These are phyloP conservation scores for Cataglyphis rosenhaueri DNA, from an alignment of 2,888 invertebrate genomes.

Conservation along the genomic window DNA sequence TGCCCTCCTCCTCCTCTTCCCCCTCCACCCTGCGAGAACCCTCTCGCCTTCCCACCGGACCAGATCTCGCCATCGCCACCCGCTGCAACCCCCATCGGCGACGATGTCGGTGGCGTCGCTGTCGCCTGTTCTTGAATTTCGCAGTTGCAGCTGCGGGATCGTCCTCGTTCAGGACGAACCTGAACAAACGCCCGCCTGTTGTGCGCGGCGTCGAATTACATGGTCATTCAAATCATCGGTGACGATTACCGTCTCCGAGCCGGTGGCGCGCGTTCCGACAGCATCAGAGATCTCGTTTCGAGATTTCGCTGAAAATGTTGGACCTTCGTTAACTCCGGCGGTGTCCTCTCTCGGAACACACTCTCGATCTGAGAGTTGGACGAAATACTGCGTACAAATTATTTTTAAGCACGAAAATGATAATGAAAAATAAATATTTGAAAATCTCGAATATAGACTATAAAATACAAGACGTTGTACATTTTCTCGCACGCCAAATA, in stretches of 20 bases:
- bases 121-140: conserved; percentile 63
- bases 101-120: conserved; percentile 46
- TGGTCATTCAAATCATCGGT: conserved; percentile 75
- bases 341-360: not conserved
- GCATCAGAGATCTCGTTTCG: conserved; percentile 38
- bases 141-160: conserved; percentile 78
- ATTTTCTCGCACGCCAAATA: not conserved
- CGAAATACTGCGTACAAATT: not conserved
- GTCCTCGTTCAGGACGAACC: conserved; percentile 58
- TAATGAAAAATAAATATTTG: not conserved
- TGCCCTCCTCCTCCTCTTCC: not conserved
- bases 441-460: not conserved
- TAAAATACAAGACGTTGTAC: not conserved
- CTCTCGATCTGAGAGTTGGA: not conserved
- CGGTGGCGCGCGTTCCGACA: conserved; percentile 6
- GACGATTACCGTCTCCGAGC: conserved; percentile 67
- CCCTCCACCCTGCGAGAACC: not conserved
- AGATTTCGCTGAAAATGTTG: conserved; percentile 39
- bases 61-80: conserved; percentile 22
- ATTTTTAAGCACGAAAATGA: not conserved
- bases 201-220: conserved; percentile 66
- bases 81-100: conserved; percentile 44
- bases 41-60: conserved; percentile 22
- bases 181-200: conserved; percentile 60
- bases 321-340: conserved; percentile 7